These are phyloP conservation scores for Tetanocera ferruginea DNA, from an alignment of 2,888 invertebrate species.

Conservation along the genomic window DNA sequence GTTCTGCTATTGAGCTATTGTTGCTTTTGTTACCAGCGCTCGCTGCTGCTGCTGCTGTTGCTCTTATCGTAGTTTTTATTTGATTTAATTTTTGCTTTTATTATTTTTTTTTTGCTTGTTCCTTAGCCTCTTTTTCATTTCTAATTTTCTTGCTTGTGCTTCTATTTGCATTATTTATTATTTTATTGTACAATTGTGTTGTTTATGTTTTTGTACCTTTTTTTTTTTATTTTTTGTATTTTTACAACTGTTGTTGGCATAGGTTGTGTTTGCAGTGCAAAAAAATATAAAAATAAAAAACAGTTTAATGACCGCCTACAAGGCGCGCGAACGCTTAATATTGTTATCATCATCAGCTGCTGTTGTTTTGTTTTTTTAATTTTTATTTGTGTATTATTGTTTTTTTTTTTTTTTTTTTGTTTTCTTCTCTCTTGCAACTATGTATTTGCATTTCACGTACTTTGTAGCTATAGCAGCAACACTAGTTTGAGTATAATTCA, in stretches of 20 bases:
- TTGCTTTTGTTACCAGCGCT: background rate
- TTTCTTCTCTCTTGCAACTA: background rate
- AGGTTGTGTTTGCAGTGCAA: slow-evolving; percentile 34
- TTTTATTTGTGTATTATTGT: background rate
- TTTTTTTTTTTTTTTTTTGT: no score
- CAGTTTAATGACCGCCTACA: slow-evolving; percentile 54
- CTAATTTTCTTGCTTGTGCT: background rate
- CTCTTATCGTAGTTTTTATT: slow-evolving; percentile 28
- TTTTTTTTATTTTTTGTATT: background rate
- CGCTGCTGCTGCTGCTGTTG: slow-evolving; percentile 4
- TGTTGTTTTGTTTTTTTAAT: background rate
- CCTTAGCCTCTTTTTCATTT: background rate
- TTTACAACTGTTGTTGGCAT: background rate
- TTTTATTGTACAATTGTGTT: slow-evolving; percentile 20
- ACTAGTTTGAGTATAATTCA: no score
- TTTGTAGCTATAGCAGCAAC: background rate
- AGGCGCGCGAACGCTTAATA: slow-evolving; percentile 30
- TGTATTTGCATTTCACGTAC: slow-evolving; percentile 10
- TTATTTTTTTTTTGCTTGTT: background rate
- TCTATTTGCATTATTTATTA: slow-evolving; percentile 12
- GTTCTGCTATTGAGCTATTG: background rate
- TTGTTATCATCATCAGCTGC: slow-evolving; percentile 16
- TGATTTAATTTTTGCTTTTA: background rate
- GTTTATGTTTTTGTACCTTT: slow-evolving; percentile 26
- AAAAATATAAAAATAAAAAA: slow-evolving; percentile 39